Evolutionary conservation across 1,140 invertebrate species (phyloP).

Genomic region (Hormaphis cornu): DNA sequence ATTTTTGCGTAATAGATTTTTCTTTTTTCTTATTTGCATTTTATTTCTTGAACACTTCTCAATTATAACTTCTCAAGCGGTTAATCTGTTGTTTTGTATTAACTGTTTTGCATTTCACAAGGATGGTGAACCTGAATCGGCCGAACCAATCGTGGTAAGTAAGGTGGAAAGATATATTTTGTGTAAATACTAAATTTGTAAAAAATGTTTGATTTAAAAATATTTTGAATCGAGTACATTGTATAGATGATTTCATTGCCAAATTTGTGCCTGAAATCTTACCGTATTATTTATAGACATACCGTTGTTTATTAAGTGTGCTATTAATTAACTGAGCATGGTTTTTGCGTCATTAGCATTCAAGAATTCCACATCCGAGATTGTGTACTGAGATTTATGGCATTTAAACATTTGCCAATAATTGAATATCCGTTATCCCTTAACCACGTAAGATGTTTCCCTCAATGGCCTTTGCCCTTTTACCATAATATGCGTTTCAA

Average conservation of each 20-base stretch:
- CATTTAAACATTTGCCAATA: constrained; percentile 3
- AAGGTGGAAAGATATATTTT: constrained; percentile 37
- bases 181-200: neutral
- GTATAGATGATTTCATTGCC: neutral
- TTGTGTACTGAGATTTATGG: neutral
- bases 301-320: neutral
- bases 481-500: too few relatives aligned
- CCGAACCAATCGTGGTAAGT: constrained; percentile 93
- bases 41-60: constrained; percentile 24
- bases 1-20: constrained; percentile 14
- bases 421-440: neutral
- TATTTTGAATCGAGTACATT: neutral
- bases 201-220: neutral
- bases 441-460: neutral
- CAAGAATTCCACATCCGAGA: neutral
- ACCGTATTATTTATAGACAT: constrained; percentile 11
- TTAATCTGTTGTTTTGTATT: constrained; percentile 18
- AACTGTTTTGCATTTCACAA: constrained; percentile 43
- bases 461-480: neutral
- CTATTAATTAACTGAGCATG: constrained; percentile 8
- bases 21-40: constrained; percentile 23
- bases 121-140: constrained; percentile 70
- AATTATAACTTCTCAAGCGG: constrained; percentile 20
- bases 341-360: neutral
- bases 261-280: neutral